These are phyloP conservation scores for Drosophila emarginata DNA, from an alignment of 2,888 invertebrate species.

Conservation along the genomic window DNA sequence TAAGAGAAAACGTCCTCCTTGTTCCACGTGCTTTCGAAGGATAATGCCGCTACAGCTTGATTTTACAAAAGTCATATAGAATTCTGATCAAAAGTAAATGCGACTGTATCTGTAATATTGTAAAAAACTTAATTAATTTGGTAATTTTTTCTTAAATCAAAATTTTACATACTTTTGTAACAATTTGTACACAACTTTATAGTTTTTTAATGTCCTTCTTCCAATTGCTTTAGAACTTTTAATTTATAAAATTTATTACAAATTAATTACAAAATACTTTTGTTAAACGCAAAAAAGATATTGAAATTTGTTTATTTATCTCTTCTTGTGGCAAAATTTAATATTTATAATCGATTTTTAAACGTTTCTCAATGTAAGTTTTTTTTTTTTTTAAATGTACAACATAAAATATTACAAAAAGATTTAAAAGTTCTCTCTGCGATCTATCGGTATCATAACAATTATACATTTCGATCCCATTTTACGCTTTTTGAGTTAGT, in stretches of 20 bases:
- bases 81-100: no score
- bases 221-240: background rate
- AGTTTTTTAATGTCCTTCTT: no score
- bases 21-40: no score
- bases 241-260: background rate
- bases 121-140: no score
- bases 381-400: constrained; percentile 45
- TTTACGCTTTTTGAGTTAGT: constrained; percentile 32
- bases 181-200: no score
- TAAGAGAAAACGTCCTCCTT: no score
- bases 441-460: background rate
- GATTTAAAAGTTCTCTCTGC: background rate
- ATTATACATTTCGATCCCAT: constrained; percentile 46
- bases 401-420: constrained; percentile 55
- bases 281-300: constrained; percentile 69
- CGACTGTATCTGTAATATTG: no score
- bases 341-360: constrained; percentile 63
- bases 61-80: no score
- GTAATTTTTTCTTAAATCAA: no score
- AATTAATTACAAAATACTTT: no score
- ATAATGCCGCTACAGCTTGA: no score
- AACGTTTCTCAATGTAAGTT: constrained; percentile 25
- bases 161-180: no score
- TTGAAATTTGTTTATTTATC: constrained; percentile 72
- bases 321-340: constrained; percentile 39